Conservation (phyloP, 1,140 invertebrate species). For the Pseudomyrmex concolor region DNA sequence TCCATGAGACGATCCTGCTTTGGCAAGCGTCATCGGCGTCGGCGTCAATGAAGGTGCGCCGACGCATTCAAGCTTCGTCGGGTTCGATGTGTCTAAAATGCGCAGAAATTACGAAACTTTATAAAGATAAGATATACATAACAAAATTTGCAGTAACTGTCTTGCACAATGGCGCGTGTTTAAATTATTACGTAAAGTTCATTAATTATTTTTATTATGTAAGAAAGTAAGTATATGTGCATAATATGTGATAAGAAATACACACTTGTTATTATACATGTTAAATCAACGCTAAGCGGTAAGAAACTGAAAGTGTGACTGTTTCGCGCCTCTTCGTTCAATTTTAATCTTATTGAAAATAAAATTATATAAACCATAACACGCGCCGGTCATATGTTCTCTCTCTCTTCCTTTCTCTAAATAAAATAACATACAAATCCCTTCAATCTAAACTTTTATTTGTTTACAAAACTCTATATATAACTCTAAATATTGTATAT, state of each 20-base stretch:
- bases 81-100: slow-evolving; percentile 1
- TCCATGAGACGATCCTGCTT: slow-evolving; percentile 62
- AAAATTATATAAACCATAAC: background rate
- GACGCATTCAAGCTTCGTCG: slow-evolving; percentile 37
- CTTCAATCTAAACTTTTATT: too few species aligned
- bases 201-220: background rate
- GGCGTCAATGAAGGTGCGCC: slow-evolving; percentile 67
- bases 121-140: background rate
- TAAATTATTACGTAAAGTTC: background rate
- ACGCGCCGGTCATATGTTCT: background rate
- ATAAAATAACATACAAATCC: too few species aligned
- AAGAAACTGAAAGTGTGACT: slow-evolving; percentile 1
- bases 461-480: too few species aligned
- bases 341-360: background rate
- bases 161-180: background rate
- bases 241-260: background rate
- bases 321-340: background rate
- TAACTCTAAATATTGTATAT: too few species aligned
- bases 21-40: slow-evolving; percentile 46
- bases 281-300: slow-evolving; percentile 14
- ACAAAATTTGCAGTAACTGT: background rate
- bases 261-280: background rate
- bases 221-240: background rate
- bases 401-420: background rate
- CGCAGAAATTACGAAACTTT: slow-evolving; percentile 14